Conservation (phyloP, 2,888 invertebrate species). For the Poecilus cupreus region DNA sequence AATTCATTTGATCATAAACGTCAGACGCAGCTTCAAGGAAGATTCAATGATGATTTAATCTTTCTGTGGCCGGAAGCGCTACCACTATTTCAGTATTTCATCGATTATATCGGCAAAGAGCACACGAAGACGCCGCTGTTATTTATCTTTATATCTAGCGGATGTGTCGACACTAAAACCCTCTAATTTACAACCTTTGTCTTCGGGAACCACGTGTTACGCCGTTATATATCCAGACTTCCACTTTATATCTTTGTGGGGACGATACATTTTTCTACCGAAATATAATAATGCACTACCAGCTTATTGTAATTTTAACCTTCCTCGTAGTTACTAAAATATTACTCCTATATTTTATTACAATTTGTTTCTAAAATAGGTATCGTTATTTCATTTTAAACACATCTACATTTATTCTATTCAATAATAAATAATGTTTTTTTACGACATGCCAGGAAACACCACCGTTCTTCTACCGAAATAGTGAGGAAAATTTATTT, state of each 20-base stretch:
- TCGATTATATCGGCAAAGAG: conserved; percentile 50
- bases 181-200: conserved; percentile 51
- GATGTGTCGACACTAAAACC: conserved; percentile 51
- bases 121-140: conserved; percentile 37
- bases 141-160: conserved; percentile 56
- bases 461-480: too few relatives aligned
- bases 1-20: conserved; percentile 57
- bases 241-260: neutral
- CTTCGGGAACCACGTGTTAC: conserved; percentile 18
- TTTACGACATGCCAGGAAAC: too few relatives aligned
- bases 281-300: too few relatives aligned
- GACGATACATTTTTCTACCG: too few relatives aligned
- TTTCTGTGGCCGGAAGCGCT: conserved; percentile 21
- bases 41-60: conserved; percentile 57
- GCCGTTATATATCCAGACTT: neutral
- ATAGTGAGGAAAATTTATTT: too few relatives aligned
- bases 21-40: conserved; percentile 44
- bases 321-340: too few relatives aligned
- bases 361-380: too few relatives aligned
- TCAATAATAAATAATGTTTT: too few relatives aligned
- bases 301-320: too few relatives aligned
- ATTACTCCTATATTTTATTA: too few relatives aligned
- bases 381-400: too few relatives aligned
- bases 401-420: too few relatives aligned
- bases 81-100: conserved; percentile 57